A percentile compares a stretch with the other conserved stretches of the same genome.
These are phyloP conservation scores for Tokudaia tokunoshimensis DNA, from an alignment of 2,797 vertebrate species.

Conservation along the genomic window DNA sequence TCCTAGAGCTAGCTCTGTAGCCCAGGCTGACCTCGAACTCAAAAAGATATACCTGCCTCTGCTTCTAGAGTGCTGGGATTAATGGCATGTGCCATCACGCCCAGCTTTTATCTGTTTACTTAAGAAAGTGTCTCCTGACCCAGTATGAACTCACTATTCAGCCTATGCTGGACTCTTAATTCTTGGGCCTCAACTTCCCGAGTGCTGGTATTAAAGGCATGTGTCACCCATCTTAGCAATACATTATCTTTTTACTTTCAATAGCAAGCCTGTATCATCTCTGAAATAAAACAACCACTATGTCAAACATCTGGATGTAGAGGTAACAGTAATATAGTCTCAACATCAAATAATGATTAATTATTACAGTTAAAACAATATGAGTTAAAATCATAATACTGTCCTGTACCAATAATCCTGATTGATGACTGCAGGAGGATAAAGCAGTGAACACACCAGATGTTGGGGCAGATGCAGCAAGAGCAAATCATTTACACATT, in stretches of 20 bases:
- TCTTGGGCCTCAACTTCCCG: not conserved
- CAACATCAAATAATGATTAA: conserved; percentile 27
- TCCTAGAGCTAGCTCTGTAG: not conserved
- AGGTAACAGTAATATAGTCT: not conserved
- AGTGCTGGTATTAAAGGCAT: not conserved
- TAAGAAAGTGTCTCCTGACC: not conserved
- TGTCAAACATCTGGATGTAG: conserved; percentile 8
- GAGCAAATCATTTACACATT: not conserved
- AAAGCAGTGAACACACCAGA: not conserved
- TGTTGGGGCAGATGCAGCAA: not conserved
- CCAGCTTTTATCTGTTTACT: not conserved
- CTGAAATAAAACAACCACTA: conserved; percentile 55
- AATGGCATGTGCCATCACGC: not conserved
- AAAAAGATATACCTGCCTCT: not conserved
- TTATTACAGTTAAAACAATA: conserved; percentile 11
- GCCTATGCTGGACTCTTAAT: not conserved
- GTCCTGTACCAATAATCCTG: not conserved
- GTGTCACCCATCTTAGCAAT: not conserved
- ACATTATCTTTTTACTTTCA: conserved; percentile 28
- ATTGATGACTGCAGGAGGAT: not conserved
- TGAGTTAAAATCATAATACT: not conserved
- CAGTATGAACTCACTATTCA: not conserved
- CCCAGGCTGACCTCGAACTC: not conserved
- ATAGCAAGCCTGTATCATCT: not conserved
- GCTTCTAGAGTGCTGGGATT: not conserved